Conservation (phyloP, 2,888 invertebrate genomes). For the Zaprionus obscuricornis region DNA sequence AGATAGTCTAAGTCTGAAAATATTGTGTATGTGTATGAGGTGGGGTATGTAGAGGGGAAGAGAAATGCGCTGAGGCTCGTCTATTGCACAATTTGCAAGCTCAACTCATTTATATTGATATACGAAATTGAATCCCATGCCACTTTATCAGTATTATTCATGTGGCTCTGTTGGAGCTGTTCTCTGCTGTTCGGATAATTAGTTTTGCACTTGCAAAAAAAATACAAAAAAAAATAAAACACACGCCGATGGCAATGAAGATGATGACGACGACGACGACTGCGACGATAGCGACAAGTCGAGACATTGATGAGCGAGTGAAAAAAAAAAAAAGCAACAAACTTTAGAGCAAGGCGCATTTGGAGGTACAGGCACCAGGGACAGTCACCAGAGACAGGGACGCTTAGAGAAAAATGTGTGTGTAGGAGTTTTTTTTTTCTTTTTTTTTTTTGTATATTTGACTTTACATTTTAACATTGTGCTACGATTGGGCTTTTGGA, state of each 20-base stretch:
- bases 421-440: too few relatives aligned
- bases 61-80: conserved; percentile 8
- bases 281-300: neutral
- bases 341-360: too few relatives aligned
- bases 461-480: too few relatives aligned
- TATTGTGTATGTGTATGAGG: too few relatives aligned
- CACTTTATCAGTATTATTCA: conserved; percentile 52
- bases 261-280: conserved; percentile 7
- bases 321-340: neutral
- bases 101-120: conserved; percentile 35
- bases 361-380: too few relatives aligned
- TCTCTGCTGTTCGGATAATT: conserved; percentile 42
- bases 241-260: conserved; percentile 5
- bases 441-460: too few relatives aligned
- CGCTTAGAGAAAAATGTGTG: too few relatives aligned
- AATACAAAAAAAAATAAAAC: too few relatives aligned
- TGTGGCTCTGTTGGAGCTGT: conserved; percentile 14
- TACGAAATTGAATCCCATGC: conserved; percentile 44
- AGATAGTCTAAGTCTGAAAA: too few relatives aligned
- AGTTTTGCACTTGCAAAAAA: conserved; percentile 44
- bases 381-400: too few relatives aligned
- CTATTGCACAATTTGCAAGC: conserved; percentile 24
- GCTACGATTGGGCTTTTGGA: too few relatives aligned
- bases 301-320: neutral
- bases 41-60: too few relatives aligned